These are phyloP conservation scores for Megalonaias nervosa DNA, from an alignment of 1,140 invertebrate species.

Conservation along the genomic window DNA sequence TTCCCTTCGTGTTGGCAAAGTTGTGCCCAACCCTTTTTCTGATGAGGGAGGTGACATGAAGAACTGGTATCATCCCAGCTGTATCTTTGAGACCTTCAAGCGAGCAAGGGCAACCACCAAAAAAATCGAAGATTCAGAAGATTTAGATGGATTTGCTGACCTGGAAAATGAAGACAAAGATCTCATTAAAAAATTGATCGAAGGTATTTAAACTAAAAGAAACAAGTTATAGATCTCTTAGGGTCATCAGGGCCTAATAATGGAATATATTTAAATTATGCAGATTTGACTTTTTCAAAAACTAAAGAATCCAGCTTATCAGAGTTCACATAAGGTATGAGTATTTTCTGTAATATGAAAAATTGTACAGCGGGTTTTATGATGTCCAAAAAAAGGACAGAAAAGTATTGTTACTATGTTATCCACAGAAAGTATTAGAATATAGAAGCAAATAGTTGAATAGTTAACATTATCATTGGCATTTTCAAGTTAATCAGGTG, in stretches of 20 bases:
- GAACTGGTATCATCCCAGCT: conserved; percentile 86
- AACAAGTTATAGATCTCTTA: too few species aligned
- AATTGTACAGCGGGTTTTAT: not conserved
- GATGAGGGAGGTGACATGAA: conserved; percentile 86
- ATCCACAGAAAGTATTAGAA: too few species aligned
- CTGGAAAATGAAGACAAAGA: conserved; percentile 80
- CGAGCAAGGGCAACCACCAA: conserved; percentile 86
- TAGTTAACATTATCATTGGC: too few species aligned
- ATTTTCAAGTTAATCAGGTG: too few species aligned
- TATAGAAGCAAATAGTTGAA: too few species aligned
- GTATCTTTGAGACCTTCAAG: conserved; percentile 85
- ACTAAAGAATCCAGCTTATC: not conserved
- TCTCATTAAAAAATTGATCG: conserved; percentile 74
- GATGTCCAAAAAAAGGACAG: not conserved
- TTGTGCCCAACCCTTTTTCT: conserved; percentile 84
- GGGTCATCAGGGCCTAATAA: too few species aligned
- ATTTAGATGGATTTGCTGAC: conserved; percentile 83
- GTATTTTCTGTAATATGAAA: not conserved
- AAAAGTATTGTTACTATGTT: too few species aligned
- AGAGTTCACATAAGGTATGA: not conserved
- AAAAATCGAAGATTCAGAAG: conserved; percentile 84
- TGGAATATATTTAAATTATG: not conserved
- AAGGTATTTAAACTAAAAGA: conserved; percentile 56
- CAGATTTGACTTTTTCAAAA: not conserved
- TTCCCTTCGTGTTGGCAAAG: conserved; percentile 80